These are phyloP conservation scores for Eurois occulta DNA, from an alignment of 2,888 invertebrate genomes.

Conservation along the genomic window DNA sequence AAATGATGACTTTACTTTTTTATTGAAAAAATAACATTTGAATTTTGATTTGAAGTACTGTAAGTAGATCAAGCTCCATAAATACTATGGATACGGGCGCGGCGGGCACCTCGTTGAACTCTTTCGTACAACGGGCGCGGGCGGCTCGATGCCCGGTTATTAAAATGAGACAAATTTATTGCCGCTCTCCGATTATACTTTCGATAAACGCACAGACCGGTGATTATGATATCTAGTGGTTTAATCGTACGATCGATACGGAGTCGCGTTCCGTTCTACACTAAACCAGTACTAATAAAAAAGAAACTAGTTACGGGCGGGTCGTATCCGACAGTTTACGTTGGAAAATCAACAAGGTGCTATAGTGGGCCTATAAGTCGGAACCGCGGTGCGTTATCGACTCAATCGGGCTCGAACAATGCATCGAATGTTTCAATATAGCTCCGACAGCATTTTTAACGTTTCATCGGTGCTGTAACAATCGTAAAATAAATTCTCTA, in stretches of 20 bases:
- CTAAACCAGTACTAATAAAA: conserved; percentile 90
- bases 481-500: conserved; percentile 90
- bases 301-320: conserved; percentile 88
- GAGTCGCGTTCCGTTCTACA: conserved; percentile 88
- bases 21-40: neutral
- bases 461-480: conserved; percentile 90
- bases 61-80: conserved; percentile 19
- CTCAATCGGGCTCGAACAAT: conserved; percentile 88
- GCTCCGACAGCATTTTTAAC: conserved; percentile 89
- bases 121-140: conserved; percentile 80
- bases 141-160: conserved; percentile 74
- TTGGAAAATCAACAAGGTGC: conserved; percentile 89
- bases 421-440: conserved; percentile 89
- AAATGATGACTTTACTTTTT: neutral
- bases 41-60: neutral
- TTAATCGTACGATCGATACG: conserved; percentile 89
- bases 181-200: conserved; percentile 88
- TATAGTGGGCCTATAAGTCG: conserved; percentile 79
- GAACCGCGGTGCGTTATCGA: conserved; percentile 87
- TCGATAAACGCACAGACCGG: conserved; percentile 90
- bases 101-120: conserved; percentile 83
- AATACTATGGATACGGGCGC: conserved; percentile 61
- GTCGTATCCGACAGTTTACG: conserved; percentile 87
- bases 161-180: conserved; percentile 90
- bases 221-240: conserved; percentile 90